Evolutionary conservation across 2,113 vertebrate genomes (phyloP).

Genomic region (Varanus salvator): DNA sequence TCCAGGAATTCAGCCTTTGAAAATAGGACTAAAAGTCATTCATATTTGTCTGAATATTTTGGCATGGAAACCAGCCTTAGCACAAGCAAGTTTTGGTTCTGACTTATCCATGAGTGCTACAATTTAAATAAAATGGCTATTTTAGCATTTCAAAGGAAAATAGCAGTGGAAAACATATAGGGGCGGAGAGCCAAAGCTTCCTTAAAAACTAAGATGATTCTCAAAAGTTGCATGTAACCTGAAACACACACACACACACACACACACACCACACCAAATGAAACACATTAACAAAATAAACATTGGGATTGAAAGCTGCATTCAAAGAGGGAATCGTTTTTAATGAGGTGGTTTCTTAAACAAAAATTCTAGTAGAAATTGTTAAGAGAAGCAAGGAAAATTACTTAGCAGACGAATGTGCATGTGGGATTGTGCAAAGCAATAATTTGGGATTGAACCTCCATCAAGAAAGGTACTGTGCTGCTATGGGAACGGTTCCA

Average conservation of each 20-base stretch:
- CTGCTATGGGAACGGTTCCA: background rate
- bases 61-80: background rate
- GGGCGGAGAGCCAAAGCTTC: background rate
- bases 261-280: background rate
- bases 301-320: background rate
- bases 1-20: background rate
- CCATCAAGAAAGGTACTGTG: background rate
- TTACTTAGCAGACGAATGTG: background rate
- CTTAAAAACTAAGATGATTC: background rate
- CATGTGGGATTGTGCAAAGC: background rate
- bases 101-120: background rate
- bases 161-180: background rate
- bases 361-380: background rate
- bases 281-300: conserved; percentile 46
- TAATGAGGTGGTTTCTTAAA: background rate
- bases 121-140: background rate
- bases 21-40: background rate
- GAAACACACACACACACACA: no score
- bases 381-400: background rate
- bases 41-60: background rate
- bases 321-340: background rate
- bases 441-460: background rate
- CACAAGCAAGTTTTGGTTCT: background rate
- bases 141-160: background rate
- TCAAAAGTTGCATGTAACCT: background rate